These are phyloP conservation scores for Teleopsis dalmanni DNA, from an alignment of 1,140 invertebrate genomes.

Conservation along the genomic window DNA sequence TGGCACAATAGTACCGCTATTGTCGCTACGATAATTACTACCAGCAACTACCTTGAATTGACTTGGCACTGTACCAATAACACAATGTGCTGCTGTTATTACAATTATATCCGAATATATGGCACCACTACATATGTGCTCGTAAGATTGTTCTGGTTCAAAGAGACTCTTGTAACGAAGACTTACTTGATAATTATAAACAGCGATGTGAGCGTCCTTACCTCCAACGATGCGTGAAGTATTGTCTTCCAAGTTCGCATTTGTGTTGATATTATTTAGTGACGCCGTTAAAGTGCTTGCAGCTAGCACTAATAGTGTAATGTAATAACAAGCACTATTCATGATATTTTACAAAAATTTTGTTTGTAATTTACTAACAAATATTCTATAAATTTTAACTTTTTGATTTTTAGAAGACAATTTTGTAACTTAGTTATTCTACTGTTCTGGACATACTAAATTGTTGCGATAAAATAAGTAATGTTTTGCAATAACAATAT, in stretches of 20 bases:
- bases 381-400: too few species aligned
- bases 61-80: slow-evolving; percentile 13
- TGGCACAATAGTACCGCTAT: slow-evolving; percentile 26
- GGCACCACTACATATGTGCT: slow-evolving; percentile 48
- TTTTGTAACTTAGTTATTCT: too few species aligned
- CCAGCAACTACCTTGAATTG: slow-evolving; percentile 29
- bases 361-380: too few species aligned
- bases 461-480: too few species aligned
- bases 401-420: too few species aligned
- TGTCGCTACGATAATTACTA: slow-evolving; percentile 17
- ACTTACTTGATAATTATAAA: neutral
- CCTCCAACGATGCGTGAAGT: slow-evolving; percentile 42
- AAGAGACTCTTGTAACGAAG: slow-evolving; percentile 22
- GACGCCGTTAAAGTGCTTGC: slow-evolving; percentile 47
- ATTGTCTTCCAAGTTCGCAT: slow-evolving; percentile 56
- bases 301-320: slow-evolving; percentile 47
- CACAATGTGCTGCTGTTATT: slow-evolving; percentile 9
- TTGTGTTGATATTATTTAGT: slow-evolving; percentile 51
- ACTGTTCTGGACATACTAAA: too few species aligned
- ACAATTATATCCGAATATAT: slow-evolving; percentile 35
- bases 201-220: slow-evolving; percentile 24
- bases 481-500: too few species aligned
- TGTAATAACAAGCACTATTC: too few species aligned
- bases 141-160: slow-evolving; percentile 21
- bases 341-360: too few species aligned